Conservation (phyloP, 2,888 invertebrate species). For the Nineta flava region DNA sequence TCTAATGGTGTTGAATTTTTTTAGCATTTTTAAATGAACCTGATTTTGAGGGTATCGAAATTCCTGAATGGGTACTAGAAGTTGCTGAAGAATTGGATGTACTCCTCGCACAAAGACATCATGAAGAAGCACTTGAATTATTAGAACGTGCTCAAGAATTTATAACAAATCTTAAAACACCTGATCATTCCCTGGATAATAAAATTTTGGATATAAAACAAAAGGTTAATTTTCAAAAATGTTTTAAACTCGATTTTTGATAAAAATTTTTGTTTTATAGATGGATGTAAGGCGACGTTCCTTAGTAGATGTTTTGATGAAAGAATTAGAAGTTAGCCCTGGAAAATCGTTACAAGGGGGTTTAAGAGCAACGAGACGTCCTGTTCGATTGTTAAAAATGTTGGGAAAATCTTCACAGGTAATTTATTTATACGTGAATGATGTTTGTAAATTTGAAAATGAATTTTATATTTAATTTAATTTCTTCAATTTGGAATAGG, state of each 20-base stretch:
- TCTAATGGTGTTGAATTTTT: not conserved
- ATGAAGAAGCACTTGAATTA: constrained; percentile 77
- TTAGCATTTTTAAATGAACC: constrained; percentile 11
- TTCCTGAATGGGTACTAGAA: constrained; percentile 79
- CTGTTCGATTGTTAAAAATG: constrained; percentile 69
- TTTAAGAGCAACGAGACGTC: constrained; percentile 65
- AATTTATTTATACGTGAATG: constrained; percentile 19
- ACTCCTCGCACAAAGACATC: constrained; percentile 86
- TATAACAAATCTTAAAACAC: constrained; percentile 22
- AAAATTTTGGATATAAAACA: constrained; percentile 31
- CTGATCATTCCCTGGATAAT: constrained; percentile 25
- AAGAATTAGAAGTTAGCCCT: constrained; percentile 77
- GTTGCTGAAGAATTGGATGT: constrained; percentile 91
- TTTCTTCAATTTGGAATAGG: constrained; percentile 29
- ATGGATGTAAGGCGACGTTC: constrained; percentile 56
- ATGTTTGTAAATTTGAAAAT: not conserved
- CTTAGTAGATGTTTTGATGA: constrained; percentile 73
- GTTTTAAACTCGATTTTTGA: not conserved
- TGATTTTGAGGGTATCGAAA: constrained; percentile 18
- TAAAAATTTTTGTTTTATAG: constrained; percentile 19
- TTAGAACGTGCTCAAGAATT: constrained; percentile 51
- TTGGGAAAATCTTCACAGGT: constrained; percentile 46
- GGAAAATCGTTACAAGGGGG: constrained; percentile 86
- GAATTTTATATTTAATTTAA: constrained; percentile 3
- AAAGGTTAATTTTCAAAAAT: constrained; percentile 18